Evolutionary conservation across 2,113 vertebrate genomes (phyloP), one percentile per base, ranked within the genome.

Genomic region (Columba livia): DNA sequence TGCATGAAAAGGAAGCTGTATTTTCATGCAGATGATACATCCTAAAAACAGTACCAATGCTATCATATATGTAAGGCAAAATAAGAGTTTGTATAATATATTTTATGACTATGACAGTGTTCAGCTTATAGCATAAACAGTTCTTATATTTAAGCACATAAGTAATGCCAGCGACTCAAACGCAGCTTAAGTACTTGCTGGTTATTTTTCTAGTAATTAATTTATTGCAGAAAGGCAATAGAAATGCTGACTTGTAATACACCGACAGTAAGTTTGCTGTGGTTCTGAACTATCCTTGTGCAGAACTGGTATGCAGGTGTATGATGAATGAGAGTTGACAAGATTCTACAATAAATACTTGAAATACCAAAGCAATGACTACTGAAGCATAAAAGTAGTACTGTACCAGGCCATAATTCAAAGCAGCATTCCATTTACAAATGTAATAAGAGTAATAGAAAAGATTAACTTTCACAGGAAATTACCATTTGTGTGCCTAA

Each of bases 241-340:
- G 66, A 57, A 95, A 44, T 0, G 4, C 51, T 83, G 88, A 74
- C 29, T 48, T 80, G 64, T 48, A 28, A 17, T 34, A 51, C 6
- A 70, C 20, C 2, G 5, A 12, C 48, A 36, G 58, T 32, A 19
- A 47, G 61, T 84, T 67, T 86, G 67, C 61, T 38, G 56, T 38
- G 70, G 60, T 36, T 85, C 92, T 4, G 4, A 79, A 15, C 64
- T 51, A 69, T 20, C 77, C 78, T 57, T 15, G 57, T 57, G 47
- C 61, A 92, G 90, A 36, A 47, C 34, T 3, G 1, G 70, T 34
- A 15, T 65, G 74, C 80, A 92, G 70, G 85, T 96, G 34, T 57
- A 44, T 93, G 94, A 97, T 90, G 90, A 93, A 96, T 91, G 90
- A 69, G 88, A 94, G 54, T 36, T 93, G 83, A 97, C 62, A 82